A percentile compares a stretch with the other conserved stretches of the same genome.
Conservation (phyloP, 2,113 vertebrate species). For the Motacilla alba region DNA sequence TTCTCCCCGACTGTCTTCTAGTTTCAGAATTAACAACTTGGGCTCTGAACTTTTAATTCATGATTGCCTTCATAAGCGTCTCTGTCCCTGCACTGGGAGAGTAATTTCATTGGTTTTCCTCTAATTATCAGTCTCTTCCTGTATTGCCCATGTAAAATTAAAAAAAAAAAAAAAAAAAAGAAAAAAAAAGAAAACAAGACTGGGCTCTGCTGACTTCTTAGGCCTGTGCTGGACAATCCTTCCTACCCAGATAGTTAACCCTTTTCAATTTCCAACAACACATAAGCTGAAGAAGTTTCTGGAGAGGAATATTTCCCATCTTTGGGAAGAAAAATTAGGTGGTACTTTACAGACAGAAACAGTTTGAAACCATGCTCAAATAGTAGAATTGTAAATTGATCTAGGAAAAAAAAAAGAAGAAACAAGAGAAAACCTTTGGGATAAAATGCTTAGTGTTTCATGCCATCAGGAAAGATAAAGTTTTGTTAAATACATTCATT, state of each 20-base stretch:
- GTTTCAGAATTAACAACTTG: neutral
- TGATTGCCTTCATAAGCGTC: neutral
- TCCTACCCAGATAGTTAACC: neutral
- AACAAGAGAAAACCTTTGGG: conserved; percentile 6
- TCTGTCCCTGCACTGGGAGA: neutral
- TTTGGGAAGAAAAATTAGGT: neutral
- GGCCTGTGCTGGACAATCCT: neutral
- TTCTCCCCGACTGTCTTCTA: neutral
- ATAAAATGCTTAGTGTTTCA: conserved; percentile 23
- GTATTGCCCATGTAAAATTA: neutral
- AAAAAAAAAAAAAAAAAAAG: neutral
- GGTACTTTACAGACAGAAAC: neutral
- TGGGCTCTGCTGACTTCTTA: neutral
- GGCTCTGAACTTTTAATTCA: neutral
- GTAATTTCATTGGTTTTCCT: neutral
- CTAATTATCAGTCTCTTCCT: neutral
- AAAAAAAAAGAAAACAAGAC: neutral
- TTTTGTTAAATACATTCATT: neutral
- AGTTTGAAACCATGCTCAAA: conserved; percentile 41
- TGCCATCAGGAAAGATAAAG: conserved; percentile 1
- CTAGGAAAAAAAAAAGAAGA: neutral
- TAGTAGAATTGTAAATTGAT: conserved; percentile 9
- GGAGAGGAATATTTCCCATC: neutral
- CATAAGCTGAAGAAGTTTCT: neutral
- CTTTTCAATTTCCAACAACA: neutral